Evolutionary conservation across 2,888 invertebrate species (phyloP).

Genomic region (Drosophila rellima): DNA sequence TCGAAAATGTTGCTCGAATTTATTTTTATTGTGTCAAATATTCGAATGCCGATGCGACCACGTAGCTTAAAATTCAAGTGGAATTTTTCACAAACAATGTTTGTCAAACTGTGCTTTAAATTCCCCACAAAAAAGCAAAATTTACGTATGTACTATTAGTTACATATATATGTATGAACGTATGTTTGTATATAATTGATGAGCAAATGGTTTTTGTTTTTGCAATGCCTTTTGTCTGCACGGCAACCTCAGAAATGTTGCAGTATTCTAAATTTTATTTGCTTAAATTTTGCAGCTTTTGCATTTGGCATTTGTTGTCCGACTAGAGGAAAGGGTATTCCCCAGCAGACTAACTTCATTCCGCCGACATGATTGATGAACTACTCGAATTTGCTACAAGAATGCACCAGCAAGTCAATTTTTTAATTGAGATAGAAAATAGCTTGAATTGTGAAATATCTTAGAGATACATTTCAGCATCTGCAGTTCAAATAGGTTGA

Average conservation of each 20-base stretch:
- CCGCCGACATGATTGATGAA: conserved; percentile 64
- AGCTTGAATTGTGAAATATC: conserved; percentile 28
- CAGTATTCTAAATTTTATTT: conserved; percentile 42
- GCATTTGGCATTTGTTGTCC: conserved; percentile 29
- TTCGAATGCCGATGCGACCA: conserved; percentile 9
- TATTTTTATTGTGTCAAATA: conserved; percentile 28
- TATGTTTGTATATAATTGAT: conserved; percentile 50
- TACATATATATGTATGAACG: neutral
- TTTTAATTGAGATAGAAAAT: conserved; percentile 50
- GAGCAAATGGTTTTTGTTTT: conserved; percentile 25
- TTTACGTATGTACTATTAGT: neutral
- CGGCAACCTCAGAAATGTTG: conserved; percentile 49
- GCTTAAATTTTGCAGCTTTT: conserved; percentile 37
- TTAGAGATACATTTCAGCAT: neutral
- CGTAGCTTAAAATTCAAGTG: conserved; percentile 9
- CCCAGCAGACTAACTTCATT: neutral
- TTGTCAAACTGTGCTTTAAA: conserved; percentile 32
- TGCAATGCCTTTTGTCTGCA: conserved; percentile 44
- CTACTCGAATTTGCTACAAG: conserved; percentile 26
- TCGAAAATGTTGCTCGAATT: conserved; percentile 18
- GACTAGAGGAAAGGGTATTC: neutral
- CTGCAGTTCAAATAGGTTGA: conserved; percentile 17
- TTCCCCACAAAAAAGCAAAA: conserved; percentile 5
- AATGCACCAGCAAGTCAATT: conserved; percentile 23
- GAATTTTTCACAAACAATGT: conserved; percentile 29